Base-by-base conservation (phyloP, 2,888 invertebrate genomes). In the Cactoblastis cactorum region DNA sequence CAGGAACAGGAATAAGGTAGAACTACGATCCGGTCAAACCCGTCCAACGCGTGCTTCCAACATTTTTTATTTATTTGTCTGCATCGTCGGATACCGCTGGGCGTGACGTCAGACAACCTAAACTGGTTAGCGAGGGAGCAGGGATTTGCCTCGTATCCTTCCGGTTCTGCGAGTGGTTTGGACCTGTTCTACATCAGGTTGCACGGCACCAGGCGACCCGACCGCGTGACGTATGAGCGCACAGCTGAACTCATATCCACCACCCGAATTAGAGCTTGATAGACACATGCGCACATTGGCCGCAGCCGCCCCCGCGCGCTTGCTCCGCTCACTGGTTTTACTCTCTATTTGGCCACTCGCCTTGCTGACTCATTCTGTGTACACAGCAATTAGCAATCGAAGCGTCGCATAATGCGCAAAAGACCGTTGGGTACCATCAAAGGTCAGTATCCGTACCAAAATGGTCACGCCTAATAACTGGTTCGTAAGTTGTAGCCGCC, bases 391-490 rank as follows among this genome's bases (percentile, higher is more conserved):
- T 87, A 88, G 82, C 81, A 78, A 79, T 74, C 72, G 75, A 73
- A 83, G 69, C 81, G 81, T 80, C 84, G 80, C 74, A 77, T 76
- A 74, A 80, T 73, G 69, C 66, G 67, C 79, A 79, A 77, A 76
- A 73, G 75, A 77, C 70, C 74, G 71, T 73, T 80, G 78, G 76
- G 80, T 81, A 80, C 80, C 83, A 83, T 80, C 85, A 83, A 81
- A 88, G 89, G 88, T 88, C 89, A 89, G 86, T 87, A 88, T 89
- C 84, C 86, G 85, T 85, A 87, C 86, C 85, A 77, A 88, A 85
- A 88, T 86, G 87, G 87, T 88, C 87, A 88, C 89, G 84, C 85
- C 89, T 89, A 89, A 88, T 87, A 88, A 89, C 89, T 88, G 88
- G 89, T 87, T 89, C 86, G 83, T 82, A 83, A 82, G 74, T 82